These are phyloP conservation scores for Brenthis daphne DNA, from an alignment of 2,888 invertebrate species.

Conservation along the genomic window DNA sequence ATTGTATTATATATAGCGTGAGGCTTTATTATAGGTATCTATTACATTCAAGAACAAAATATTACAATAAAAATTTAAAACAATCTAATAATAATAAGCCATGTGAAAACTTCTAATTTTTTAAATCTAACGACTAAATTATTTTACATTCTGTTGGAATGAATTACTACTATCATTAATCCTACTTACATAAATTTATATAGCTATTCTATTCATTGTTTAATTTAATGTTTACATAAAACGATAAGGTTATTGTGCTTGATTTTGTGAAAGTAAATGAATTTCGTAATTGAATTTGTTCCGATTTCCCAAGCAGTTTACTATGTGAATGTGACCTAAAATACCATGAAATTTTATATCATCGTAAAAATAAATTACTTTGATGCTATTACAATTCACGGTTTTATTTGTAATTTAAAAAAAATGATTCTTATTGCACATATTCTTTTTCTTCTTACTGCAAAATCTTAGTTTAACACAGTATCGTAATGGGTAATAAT, in stretches of 20 bases:
- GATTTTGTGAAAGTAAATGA: conserved; percentile 18
- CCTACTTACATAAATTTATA: conserved; percentile 1
- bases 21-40: no score
- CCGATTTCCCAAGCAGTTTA: conserved; percentile 4
- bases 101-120: not conserved
- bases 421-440: no score
- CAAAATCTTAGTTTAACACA: no score
- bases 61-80: no score
- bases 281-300: conserved; percentile 9
- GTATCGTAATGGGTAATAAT: no score
- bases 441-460: no score
- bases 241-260: conserved; percentile 1
- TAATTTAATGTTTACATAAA: conserved; percentile 13
- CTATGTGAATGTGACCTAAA: conserved; percentile 1
- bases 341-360: conserved; percentile 2
- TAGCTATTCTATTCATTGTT: conserved; percentile 2
- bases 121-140: not conserved
- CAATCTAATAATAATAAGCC: no score
- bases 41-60: no score
- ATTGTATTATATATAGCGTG: no score
- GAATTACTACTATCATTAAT: not conserved
- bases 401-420: not conserved
- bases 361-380: not conserved
- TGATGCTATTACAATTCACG: not conserved
- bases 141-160: not conserved